Evolutionary conservation across 2,888 invertebrate genomes (phyloP).

Genomic region (Argyresthia goedartella): DNA sequence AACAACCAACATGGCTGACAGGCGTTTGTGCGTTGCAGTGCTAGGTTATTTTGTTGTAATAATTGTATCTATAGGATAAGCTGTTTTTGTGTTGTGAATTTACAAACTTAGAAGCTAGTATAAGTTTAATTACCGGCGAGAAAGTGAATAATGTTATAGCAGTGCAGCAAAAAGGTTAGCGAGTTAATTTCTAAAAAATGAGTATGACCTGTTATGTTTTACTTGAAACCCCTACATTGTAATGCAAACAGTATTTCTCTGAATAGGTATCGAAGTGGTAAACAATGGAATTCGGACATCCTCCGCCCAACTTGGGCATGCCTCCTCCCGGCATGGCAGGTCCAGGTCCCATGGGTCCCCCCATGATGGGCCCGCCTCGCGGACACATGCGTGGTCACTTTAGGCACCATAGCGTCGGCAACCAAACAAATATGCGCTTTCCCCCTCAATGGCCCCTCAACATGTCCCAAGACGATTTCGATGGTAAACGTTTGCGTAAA

Average conservation of each 20-base stretch:
- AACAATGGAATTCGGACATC: constrained; percentile 63
- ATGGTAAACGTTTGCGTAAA: constrained; percentile 95
- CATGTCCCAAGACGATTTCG: constrained; percentile 90
- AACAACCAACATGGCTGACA: constrained; percentile 6
- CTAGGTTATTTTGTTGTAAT: constrained; percentile 1
- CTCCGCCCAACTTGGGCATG: constrained; percentile 56
- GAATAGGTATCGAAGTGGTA: constrained; percentile 59
- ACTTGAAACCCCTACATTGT: constrained; percentile 5
- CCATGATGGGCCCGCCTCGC: constrained; percentile 31
- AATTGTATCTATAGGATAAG: not conserved
- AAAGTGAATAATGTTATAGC: constrained; percentile 50
- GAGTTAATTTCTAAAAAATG: not conserved
- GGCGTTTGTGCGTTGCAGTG: not conserved
- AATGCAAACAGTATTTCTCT: constrained; percentile 41
- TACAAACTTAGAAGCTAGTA: too few relatives aligned
- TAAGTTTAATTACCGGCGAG: constrained; percentile 1
- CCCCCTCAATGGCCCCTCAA: constrained; percentile 71
- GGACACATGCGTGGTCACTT: constrained; percentile 61
- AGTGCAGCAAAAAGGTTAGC: constrained; percentile 39
- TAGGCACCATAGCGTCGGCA: constrained; percentile 46
- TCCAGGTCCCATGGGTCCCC: constrained; percentile 15
- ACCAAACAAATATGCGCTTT: constrained; percentile 58
- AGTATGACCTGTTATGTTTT: not conserved
- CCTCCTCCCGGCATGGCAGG: constrained; percentile 45
- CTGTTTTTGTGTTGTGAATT: too few relatives aligned